Evolutionary conservation across 2,888 invertebrate species (phyloP).

Genomic region (Smittia sp.): DNA sequence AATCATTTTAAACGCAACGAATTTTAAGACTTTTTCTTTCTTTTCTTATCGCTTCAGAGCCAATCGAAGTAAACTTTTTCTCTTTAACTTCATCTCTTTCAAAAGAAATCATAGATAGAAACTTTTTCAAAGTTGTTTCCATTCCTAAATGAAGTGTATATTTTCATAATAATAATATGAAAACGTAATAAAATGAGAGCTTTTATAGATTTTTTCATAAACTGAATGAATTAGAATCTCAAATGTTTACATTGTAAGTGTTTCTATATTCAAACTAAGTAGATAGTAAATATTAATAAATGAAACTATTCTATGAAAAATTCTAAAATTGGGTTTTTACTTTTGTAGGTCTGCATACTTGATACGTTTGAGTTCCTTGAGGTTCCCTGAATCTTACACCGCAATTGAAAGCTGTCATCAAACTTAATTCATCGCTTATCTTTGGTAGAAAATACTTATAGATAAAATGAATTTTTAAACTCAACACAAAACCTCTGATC

Average conservation of each 20-base stretch:
- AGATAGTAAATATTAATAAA: conserved; percentile 29
- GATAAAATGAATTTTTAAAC: too few relatives aligned
- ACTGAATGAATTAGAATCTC: conserved; percentile 23
- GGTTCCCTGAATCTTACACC: too few relatives aligned
- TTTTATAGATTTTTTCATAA: conserved; percentile 41
- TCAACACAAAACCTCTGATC: too few relatives aligned
- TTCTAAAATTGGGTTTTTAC: not conserved
- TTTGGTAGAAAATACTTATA: too few relatives aligned
- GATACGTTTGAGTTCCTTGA: too few relatives aligned
- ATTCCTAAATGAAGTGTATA: conserved; percentile 14
- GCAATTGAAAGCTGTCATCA: too few relatives aligned
- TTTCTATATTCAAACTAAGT: conserved; percentile 40
- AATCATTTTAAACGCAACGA: too few relatives aligned
- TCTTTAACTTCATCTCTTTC: not conserved
- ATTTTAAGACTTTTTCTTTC: too few relatives aligned
- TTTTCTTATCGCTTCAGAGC: too few relatives aligned
- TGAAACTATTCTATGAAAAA: conserved; percentile 38
- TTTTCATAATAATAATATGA: conserved; percentile 21
- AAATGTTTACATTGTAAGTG: conserved; percentile 36
- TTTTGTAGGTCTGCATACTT: too few relatives aligned
- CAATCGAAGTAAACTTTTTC: too few relatives aligned
- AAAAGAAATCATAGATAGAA: conserved; percentile 7
- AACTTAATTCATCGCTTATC: too few relatives aligned
- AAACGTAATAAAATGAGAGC: conserved; percentile 40
- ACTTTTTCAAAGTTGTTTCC: conserved; percentile 12